phyloP scores from a whole-genome alignment of 2,888 invertebrate species.

The Drosophila quinaria region DNA sequence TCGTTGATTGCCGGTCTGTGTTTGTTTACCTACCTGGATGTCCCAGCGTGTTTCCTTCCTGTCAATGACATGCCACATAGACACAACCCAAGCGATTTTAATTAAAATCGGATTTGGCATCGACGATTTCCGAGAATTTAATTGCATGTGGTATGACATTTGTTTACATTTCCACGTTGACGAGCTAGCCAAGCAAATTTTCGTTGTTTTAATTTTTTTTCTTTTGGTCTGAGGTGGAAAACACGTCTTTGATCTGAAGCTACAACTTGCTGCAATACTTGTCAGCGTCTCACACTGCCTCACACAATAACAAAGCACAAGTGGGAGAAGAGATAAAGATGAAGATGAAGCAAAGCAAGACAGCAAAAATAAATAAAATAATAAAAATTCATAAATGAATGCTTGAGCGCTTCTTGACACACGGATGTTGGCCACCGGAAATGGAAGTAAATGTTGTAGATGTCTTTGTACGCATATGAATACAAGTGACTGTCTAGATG shows the following conservation, averaged over 20 bases:
- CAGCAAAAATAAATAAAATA: constrained; percentile 46
- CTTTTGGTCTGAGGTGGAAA: constrained; percentile 2
- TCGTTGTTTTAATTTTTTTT: background rate
- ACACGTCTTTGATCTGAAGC: constrained; percentile 63
- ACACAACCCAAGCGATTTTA: constrained; percentile 68
- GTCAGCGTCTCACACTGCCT: constrained; percentile 45
- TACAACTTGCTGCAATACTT: constrained; percentile 47
- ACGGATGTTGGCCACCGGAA: constrained; percentile 73
- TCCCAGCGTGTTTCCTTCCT: constrained; percentile 67
- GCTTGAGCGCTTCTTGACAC: constrained; percentile 71
- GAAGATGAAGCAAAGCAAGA: constrained; percentile 4
- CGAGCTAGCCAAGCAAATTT: constrained; percentile 6
- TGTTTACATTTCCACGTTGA: constrained; percentile 65
- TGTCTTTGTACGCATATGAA: constrained; percentile 17
- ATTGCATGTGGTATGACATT: constrained; percentile 72
- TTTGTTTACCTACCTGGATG: constrained; percentile 57
- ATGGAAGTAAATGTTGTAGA: constrained; percentile 33
- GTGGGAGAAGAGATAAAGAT: background rate
- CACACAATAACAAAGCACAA: constrained; percentile 9
- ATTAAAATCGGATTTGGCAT: constrained; percentile 80
- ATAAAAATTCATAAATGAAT: constrained; percentile 81
- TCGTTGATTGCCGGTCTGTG: constrained; percentile 28
- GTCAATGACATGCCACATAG: constrained; percentile 61
- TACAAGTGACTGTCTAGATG: background rate
- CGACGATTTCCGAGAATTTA: constrained; percentile 77